Base-by-base conservation (phyloP, 2,888 invertebrate genomes). In the Carterocephalus palaemon region DNA sequence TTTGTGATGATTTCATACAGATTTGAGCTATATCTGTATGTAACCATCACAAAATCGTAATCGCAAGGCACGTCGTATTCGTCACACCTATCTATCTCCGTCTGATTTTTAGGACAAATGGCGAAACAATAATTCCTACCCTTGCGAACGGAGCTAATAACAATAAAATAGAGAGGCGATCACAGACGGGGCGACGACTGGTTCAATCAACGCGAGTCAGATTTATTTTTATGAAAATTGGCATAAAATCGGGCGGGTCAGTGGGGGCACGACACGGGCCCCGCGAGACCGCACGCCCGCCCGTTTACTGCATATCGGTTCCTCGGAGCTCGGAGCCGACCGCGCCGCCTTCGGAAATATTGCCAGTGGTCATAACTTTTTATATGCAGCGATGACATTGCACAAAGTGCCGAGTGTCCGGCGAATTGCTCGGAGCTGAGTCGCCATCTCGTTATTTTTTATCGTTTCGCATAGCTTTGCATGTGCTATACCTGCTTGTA, bases 181-280 rank as follows among this genome's bases (percentile, higher is more conserved):
- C 78, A 73, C 75, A 72, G 70, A 65, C 69, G 68, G 75, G 73
- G 62, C 56, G 83, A 76, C 70, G 84, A 84, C 83, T 82, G 84
- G 85, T 86, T 86, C 86, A 86, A 86, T 86, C 86, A 86, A 79
- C 80, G 76, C 69, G 70, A 75, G 70, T 75, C 85, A 78, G 86
- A 86, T 86, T 86, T 86, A 86, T 86, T 86, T 86, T 86, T 86
- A 86, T 86, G 86, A 86, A 86, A 84, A 86, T 86, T 86, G 85
- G 86, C 84, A 86, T 86, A 85, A 85, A 86, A 78, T 76, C 78
- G 77, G 70, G 70, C 74, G 86, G 86, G 84, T 84, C 85, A 83
- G 76, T 70, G 66, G 69, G 70, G 67, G 68, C 64, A 60, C 68
- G 65, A n/a, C 75, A 73, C 70, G 69, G 77, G 76, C 77, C 84